Base-by-base conservation (phyloP, 2,888 invertebrate species). In the Emesis castigata region DNA sequence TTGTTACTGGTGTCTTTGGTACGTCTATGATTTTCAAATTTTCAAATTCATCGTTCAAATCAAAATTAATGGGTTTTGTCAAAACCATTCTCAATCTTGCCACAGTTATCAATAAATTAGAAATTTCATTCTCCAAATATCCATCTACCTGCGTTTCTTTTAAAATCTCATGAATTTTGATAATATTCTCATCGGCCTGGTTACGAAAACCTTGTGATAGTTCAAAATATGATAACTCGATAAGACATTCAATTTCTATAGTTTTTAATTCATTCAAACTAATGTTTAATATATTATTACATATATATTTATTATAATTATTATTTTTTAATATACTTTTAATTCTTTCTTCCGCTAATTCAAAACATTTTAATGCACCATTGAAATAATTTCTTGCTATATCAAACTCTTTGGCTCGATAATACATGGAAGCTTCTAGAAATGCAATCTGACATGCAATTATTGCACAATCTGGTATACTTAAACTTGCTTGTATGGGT, bases 381-480 rank as follows among this genome's bases (percentile, higher is more conserved):
- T 90, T 88, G 80, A 91, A 94, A 61, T 94, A 94, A 75, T 93
- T 92, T 0, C 81, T 86, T 0, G 95, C 94, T 14, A 93, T 92
- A 3, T 90, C 90, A 0, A 73, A 77, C 14, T 94, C 93, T 18
- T 92, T 91, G 0, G 90, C 89, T 20, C 92, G 88, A 65, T 90
- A 93, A 73, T 93, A 93, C 83, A 90, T 88, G 0, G 91, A 87
- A 0, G 94, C 92, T 87, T 95, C 93, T 0, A 94, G 44, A 0
- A 89, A 89, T 0, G 86, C 85, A 0, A 90, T 89, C 1, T 86
- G 79, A 4, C 90, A 91, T 0, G 91, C 86, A 0, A 94, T 31
- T 0, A 93, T 82, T 0, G 85, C 68, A 18, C 88, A 88, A 0
- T 70, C 73, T 0, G 92, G 92, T 1, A 88, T 88, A 0, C n/a